A percentile compares a stretch with the other conserved stretches of the same genome.
Evolutionary conservation across 2,113 vertebrate species (phyloP).

Genomic region (Macquaria ambigua): DNA sequence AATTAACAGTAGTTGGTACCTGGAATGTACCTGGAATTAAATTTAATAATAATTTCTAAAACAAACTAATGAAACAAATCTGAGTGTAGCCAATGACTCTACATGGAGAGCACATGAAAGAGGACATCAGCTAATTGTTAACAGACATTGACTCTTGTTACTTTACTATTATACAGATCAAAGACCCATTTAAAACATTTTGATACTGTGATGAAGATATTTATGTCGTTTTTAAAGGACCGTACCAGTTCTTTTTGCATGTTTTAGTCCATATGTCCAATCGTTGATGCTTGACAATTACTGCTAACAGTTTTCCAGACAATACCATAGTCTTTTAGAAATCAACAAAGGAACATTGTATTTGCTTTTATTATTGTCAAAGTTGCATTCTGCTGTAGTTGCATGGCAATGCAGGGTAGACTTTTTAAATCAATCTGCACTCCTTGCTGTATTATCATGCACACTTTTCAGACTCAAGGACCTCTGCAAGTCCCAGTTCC

Average conservation of each 20-base stretch:
- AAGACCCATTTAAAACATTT: constrained; percentile 33
- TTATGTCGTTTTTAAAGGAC: not conserved
- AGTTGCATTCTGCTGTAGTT: not conserved
- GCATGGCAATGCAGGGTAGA: not conserved
- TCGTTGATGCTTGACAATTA: not conserved
- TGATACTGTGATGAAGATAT: constrained; percentile 14
- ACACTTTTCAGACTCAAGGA: not conserved
- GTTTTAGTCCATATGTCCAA: not conserved
- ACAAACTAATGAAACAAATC: not conserved
- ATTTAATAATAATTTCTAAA: not conserved
- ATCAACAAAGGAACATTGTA: not conserved
- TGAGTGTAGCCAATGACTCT: not conserved
- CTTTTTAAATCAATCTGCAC: not conserved
- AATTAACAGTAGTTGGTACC: constrained; percentile 8
- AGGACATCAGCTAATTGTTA: constrained; percentile 5
- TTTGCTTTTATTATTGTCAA: not conserved
- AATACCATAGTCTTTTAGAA: not conserved
- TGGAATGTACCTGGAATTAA: not conserved
- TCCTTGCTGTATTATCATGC: not conserved
- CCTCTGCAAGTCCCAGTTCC: not conserved
- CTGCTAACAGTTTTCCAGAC: not conserved
- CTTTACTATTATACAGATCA: constrained; percentile 17
- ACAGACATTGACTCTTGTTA: not conserved
- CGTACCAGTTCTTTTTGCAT: not conserved
- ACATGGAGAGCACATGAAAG: not conserved